These are phyloP conservation scores for Drosophila paranaensis DNA, from an alignment of 2,888 invertebrate species.

Conservation along the genomic window DNA sequence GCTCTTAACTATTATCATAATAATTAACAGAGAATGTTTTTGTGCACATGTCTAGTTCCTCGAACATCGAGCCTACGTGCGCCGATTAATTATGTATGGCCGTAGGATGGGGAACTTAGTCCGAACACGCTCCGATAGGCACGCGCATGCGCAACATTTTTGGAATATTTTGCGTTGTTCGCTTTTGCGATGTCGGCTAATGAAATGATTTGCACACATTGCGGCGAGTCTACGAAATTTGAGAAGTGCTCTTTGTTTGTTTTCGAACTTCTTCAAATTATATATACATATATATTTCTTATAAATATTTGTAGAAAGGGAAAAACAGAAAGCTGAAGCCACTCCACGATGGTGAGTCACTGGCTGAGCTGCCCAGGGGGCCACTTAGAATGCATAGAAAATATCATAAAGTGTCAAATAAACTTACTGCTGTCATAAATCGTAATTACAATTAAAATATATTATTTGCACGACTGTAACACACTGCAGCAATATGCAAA, in stretches of 20 bases:
- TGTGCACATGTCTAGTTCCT: neutral
- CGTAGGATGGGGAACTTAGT: slow-evolving; percentile 11
- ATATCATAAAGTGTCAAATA: slow-evolving; percentile 59
- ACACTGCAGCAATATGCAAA: slow-evolving; percentile 59
- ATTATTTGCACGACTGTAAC: slow-evolving; percentile 39
- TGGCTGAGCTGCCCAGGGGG: slow-evolving; percentile 8
- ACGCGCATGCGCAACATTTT: slow-evolving; percentile 58
- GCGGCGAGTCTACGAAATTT: slow-evolving; percentile 8
- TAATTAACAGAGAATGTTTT: slow-evolving; percentile 8
- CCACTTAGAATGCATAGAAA: slow-evolving; percentile 39
- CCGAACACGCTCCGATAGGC: slow-evolving; percentile 48
- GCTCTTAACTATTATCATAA: neutral
- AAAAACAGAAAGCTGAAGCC: slow-evolving; percentile 11
- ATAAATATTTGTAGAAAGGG: neutral
- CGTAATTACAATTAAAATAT: slow-evolving; percentile 58
- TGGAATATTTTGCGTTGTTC: slow-evolving; percentile 49
- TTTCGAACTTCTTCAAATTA: no score
- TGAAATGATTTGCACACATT: slow-evolving; percentile 71
- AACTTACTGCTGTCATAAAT: slow-evolving; percentile 62
- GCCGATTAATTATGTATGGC: slow-evolving; percentile 35
- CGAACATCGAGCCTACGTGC: slow-evolving; percentile 45
- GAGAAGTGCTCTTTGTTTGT: slow-evolving; percentile 17
- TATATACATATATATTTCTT: neutral
- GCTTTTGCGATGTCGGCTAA: slow-evolving; percentile 41
- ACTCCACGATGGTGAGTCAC: slow-evolving; percentile 11